Conservation (phyloP, 35 echinoderm and acorn worm species). For the Heliocidaris erythrogramma region DNA sequence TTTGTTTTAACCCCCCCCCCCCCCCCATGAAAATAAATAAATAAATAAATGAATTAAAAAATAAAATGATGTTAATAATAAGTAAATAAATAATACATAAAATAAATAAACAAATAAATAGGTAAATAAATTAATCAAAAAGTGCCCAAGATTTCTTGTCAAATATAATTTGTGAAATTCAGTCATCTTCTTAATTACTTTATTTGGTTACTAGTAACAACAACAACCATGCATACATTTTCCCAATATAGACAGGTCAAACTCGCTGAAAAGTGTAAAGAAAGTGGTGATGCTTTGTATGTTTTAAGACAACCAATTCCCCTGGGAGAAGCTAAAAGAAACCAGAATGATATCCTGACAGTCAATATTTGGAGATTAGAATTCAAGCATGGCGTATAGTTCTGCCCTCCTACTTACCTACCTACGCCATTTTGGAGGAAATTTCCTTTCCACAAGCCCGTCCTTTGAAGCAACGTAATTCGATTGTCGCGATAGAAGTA, state of each 20-base stretch:
- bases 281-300: not conserved
- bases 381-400: not conserved
- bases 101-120: no score
- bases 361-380: slow-evolving; percentile 7
- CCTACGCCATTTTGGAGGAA: not conserved
- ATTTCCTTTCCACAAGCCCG: not conserved
- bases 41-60: no score
- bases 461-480: not conserved
- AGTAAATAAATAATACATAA: no score
- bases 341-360: not conserved
- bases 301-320: not conserved
- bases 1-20: no score
- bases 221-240: no score
- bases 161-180: no score
- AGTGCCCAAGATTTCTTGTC: no score
- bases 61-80: no score
- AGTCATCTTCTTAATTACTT: no score
- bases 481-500: not conserved
- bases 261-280: not conserved
- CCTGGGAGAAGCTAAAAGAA: not conserved
- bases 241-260: not conserved
- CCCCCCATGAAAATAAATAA: no score
- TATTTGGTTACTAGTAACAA: no score
- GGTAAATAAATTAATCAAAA: no score
- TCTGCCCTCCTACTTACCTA: not conserved